Percentiles rank a stretch among this genome's conserved stretches.
Conservation (phyloP, 2,113 vertebrate species). For the Setophaga kirtlandii region DNA sequence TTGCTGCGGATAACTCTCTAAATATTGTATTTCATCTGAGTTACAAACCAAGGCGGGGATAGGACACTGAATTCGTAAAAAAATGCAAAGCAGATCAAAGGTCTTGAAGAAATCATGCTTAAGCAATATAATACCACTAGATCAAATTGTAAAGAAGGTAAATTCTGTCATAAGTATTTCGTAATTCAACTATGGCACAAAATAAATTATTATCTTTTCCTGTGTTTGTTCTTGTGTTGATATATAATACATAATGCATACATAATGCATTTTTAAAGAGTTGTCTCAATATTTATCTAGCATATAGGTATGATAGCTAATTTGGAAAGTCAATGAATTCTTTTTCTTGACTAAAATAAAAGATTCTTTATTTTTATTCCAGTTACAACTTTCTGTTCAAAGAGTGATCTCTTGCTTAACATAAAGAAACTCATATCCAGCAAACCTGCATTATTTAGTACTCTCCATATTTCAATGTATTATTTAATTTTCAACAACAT, state of each 20-base stretch:
- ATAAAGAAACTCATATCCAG: not conserved
- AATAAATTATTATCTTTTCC: not conserved
- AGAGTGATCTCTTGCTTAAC: not conserved
- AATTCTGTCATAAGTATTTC: not conserved
- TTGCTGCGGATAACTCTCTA: not conserved
- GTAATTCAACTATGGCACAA: not conserved
- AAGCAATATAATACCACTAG: not conserved
- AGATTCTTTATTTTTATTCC: not conserved
- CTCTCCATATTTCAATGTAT: not conserved
- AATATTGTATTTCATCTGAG: not conserved
- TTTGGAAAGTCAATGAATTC: not conserved
- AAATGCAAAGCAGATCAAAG: not conserved
- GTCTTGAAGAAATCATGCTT: not conserved
- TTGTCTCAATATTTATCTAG: not conserved
- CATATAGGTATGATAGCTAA: not conserved
- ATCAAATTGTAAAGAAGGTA: not conserved
- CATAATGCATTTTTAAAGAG: not conserved
- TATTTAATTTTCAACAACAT: not conserved
- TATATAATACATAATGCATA: not conserved
- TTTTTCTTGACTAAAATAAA: not conserved
- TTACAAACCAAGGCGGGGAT: not conserved
- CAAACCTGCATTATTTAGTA: constrained; percentile 1
- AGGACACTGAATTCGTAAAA: not conserved
- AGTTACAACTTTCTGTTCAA: not conserved
- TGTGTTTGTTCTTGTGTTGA: not conserved